Evolutionary conservation across 2,888 invertebrate species (phyloP).

Genomic region (Limnephilus rhombicus): DNA sequence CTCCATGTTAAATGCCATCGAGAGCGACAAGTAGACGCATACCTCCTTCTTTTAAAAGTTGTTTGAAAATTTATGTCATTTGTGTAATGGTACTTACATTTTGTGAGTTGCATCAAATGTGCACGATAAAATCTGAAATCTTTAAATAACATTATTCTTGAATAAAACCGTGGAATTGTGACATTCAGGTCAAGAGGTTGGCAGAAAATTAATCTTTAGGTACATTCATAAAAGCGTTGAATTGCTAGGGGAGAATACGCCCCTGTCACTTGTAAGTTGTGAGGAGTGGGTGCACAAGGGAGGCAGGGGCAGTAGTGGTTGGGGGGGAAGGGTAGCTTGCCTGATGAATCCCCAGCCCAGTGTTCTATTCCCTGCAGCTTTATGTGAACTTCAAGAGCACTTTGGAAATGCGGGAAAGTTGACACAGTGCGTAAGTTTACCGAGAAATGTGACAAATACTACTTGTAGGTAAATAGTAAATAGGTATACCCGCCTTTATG

Average conservation of each 20-base stretch:
- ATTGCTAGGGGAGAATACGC: neutral
- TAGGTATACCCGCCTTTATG: neutral
- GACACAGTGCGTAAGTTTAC: conserved; percentile 26
- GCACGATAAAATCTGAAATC: neutral
- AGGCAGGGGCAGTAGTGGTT: neutral
- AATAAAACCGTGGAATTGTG: neutral
- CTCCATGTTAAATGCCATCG: too few species aligned
- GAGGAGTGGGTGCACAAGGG: neutral
- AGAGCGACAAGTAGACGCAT: too few species aligned
- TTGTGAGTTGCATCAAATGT: neutral
- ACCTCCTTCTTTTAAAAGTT: neutral
- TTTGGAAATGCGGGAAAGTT: conserved; percentile 35
- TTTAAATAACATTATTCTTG: neutral
- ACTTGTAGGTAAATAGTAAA: neutral
- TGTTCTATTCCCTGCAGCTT: neutral
- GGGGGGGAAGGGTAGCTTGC: neutral
- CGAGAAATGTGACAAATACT: conserved; percentile 15
- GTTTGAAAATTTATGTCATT: neutral
- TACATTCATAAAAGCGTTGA: neutral
- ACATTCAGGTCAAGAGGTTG: conserved; percentile 3
- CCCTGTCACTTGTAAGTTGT: neutral
- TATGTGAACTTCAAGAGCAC: conserved; percentile 37
- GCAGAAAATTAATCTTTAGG: neutral
- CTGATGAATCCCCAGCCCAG: neutral
- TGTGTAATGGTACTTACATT: neutral